Evolutionary conservation across 2,113 vertebrate genomes (phyloP), one percentile per base, ranked within the genome.

Genomic region (Etheostoma spectabile): DNA sequence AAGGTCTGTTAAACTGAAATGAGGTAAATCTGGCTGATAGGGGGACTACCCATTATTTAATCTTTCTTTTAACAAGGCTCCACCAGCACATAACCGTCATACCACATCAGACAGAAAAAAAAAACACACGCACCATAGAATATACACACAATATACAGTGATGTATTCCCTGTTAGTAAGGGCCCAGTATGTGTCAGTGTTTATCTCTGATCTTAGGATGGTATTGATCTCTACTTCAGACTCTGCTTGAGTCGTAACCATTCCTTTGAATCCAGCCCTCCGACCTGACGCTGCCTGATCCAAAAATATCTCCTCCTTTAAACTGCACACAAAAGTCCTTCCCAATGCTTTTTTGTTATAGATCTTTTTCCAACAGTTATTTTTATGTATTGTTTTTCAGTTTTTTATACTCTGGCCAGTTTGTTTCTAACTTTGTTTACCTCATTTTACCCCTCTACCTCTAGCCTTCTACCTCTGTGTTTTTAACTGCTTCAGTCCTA

Each of bases 221-320:
- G 8, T 71, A 80, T 72, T 62, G 77, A 85, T 80, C 83, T 85
- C 21, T 38, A 21, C 21, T 33, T 52, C 74, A 77, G 53, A 30
- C 30, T 81, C 73, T 48, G 35, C 21, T 56, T 45, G 13, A 63
- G 55, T 69, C 19, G 30, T 22, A 73, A 57, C 67, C 55, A 16
- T 64, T 64, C 33, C 68, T 77, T 69, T 78, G 49, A 63, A 79
- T 70, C 42, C 33, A 70, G 38, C 53, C 14, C 35, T 38, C 8
- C 0, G 2, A 42, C 45, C 70, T 56, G 14, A 22, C 4, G 6
- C 55, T 60, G 55, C 21, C n/a, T 24, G 57, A 70, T 53, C 21
- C 56, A 53, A 21, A 65, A 69, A 77, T 51, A 84, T 38, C 11
- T 73, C 10, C 38, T 56, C 21, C 30, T 69, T 45, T 38, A 60